Evolutionary conservation across 2,113 vertebrate species (phyloP).

Genomic region (Sula dactylatra): DNA sequence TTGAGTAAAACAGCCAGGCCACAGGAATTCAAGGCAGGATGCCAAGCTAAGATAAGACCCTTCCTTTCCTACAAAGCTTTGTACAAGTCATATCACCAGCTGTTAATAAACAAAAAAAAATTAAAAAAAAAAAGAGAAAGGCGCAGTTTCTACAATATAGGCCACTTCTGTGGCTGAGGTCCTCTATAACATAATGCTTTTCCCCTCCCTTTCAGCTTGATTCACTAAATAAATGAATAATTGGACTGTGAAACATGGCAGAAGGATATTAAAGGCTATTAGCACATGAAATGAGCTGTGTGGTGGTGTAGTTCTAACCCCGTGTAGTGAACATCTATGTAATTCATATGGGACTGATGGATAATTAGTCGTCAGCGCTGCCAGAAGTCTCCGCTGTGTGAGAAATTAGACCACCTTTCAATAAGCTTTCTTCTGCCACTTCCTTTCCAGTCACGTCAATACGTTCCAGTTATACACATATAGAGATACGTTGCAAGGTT

Average conservation of each 20-base stretch:
- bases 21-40: not conserved
- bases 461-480: fast-evolving
- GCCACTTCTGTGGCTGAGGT: not conserved
- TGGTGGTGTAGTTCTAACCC: not conserved
- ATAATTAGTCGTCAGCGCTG: not conserved
- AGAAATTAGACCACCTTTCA: not conserved
- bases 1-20: not conserved
- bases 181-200: not conserved
- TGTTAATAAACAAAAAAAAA: not conserved
- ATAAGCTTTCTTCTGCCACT: not conserved
- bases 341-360: not conserved
- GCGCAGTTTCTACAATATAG: not conserved
- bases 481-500: not conserved
- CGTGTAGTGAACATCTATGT: not conserved
- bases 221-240: slow-evolving; percentile 33
- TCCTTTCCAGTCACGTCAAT: not conserved
- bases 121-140: not conserved
- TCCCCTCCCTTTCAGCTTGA: not conserved
- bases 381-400: not conserved
- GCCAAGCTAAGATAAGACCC: not conserved
- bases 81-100: not conserved
- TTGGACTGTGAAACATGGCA: not conserved
- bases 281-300: slow-evolving; percentile 6
- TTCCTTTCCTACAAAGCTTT: not conserved
- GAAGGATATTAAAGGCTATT: slow-evolving; percentile 10